phyloP scores from a whole-genome alignment of 2,113 vertebrate genomes.

The Hassar affinis region DNA sequence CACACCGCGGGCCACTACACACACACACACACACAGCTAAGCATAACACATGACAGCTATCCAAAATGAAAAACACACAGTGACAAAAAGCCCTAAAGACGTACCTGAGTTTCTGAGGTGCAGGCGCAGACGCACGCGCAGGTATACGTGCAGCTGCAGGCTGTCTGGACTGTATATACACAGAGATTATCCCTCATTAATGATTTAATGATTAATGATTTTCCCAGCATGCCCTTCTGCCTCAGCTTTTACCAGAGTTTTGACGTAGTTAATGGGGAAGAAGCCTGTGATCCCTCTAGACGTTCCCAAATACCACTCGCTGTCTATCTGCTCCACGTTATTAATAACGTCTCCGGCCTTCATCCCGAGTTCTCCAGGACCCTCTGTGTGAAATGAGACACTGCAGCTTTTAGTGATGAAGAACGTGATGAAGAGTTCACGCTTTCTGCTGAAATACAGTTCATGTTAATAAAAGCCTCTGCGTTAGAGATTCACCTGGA shows the following conservation, averaged over 20 bases:
- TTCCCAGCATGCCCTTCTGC: conserved; percentile 1
- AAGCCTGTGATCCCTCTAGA: conserved; percentile 79
- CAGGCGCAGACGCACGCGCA: conserved; percentile 63
- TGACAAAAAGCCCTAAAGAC: neutral
- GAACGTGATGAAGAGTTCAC: neutral
- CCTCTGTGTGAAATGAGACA: conserved; percentile 72
- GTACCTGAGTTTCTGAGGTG: conserved; percentile 71
- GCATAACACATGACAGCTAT: neutral
- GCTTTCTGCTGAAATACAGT: neutral
- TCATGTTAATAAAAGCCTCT: too few species aligned
- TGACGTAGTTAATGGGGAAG: conserved; percentile 86
- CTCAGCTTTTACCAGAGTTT: conserved; percentile 79
- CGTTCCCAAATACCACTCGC: conserved; percentile 88
- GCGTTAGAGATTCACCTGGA: conserved; percentile 72
- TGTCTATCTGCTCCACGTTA: conserved; percentile 84
- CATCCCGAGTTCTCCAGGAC: conserved; percentile 82
- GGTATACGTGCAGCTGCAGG: conserved; percentile 62
- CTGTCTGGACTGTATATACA: neutral
- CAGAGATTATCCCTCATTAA: neutral
- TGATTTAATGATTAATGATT: neutral
- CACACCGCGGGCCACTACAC: conserved; percentile 80
- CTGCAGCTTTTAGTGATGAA: neutral
- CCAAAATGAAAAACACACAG: neutral
- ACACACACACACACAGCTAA: neutral
- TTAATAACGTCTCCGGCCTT: conserved; percentile 81